phyloP scores from a whole-genome alignment of 2,797 vertebrate species.

The Pangasius mekongensis region DNA sequence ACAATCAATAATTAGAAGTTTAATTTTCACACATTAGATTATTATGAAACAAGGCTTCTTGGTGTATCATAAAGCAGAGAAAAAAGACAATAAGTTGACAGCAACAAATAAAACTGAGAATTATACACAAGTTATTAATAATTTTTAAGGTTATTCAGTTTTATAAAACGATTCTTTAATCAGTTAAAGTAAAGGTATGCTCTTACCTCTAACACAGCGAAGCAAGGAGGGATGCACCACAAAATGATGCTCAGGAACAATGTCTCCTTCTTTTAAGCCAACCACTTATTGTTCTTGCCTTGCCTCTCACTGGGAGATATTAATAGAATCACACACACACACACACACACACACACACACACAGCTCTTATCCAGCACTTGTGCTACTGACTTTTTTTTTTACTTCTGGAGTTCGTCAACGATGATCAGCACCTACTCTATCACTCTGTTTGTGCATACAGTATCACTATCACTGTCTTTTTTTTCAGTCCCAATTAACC shows the following conservation, averaged over 20 bases:
- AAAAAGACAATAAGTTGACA: background rate
- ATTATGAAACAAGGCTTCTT: background rate
- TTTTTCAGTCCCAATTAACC: background rate
- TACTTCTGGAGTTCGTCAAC: background rate
- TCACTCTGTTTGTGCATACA: background rate
- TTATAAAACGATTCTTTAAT: background rate
- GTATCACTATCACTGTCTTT: background rate
- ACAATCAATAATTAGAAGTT: background rate
- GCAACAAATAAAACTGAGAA: background rate
- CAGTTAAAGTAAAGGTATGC: background rate
- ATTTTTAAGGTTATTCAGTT: background rate
- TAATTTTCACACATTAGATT: background rate
- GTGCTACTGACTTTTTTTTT: conserved; percentile 37
- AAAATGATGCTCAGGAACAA: conserved; percentile 60
- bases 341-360: conserved; percentile 38
- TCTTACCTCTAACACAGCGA: conserved; percentile 70
- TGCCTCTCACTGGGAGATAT: conserved; percentile 65
- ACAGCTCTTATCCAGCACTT: conserved; percentile 54
- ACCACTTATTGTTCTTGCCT: conserved; percentile 66
- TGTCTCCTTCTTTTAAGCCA: conserved; percentile 62
- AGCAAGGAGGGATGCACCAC: conserved; percentile 55
- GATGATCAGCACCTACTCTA: conserved; percentile 8
- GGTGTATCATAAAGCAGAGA: background rate
- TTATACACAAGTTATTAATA: background rate
- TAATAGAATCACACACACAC: conserved; percentile 61